Conservation (phyloP, 2,113 vertebrate species). For the Phoenicopterus ruber region DNA sequence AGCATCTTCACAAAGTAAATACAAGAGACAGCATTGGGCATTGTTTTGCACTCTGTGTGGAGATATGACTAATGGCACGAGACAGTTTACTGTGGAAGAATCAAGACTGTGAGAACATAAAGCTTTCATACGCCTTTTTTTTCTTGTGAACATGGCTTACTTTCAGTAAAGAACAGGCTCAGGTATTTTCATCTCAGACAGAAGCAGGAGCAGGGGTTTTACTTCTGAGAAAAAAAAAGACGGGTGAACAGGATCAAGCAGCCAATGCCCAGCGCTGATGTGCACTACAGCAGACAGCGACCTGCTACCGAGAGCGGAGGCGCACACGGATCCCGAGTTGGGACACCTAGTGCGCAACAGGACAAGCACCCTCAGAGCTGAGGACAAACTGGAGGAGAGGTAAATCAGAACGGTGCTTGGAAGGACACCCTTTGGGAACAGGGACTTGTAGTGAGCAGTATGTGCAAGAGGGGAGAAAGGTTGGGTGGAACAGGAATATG, state of each 20-base stretch:
- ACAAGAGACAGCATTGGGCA: background rate
- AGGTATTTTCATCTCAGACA: background rate
- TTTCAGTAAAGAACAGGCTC: background rate
- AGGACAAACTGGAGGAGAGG: background rate
- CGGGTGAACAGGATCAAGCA: background rate
- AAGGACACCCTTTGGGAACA: background rate
- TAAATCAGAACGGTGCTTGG: background rate
- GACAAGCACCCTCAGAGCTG: background rate
- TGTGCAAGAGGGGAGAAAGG: background rate
- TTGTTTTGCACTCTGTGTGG: background rate
- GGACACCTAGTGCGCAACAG: background rate
- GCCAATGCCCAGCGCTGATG: background rate
- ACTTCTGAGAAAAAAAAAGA: background rate
- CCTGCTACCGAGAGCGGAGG: background rate
- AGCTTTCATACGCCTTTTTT: background rate
- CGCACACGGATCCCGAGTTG: rapidly evolving
- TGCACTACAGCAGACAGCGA: background rate
- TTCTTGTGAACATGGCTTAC: background rate
- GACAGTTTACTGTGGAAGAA: background rate
- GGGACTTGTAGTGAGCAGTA: background rate
- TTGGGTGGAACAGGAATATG: background rate
- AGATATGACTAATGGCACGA: background rate
- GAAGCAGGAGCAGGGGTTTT: background rate
- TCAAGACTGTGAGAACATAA: background rate
- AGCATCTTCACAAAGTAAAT: background rate